phyloP scores from a whole-genome alignment of 1,140 invertebrate genomes.

The Magallana ariakensis region DNA sequence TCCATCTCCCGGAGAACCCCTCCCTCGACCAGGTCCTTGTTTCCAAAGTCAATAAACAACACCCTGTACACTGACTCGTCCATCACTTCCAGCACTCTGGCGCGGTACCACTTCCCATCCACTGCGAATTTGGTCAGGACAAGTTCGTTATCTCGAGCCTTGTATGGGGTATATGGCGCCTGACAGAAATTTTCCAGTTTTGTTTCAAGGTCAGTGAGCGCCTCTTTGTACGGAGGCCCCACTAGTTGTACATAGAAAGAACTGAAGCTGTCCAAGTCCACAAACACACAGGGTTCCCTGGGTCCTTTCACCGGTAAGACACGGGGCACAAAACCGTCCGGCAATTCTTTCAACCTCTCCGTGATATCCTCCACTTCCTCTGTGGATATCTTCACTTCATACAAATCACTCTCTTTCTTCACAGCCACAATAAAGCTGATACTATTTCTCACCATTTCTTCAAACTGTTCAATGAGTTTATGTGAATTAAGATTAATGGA shows the following conservation, averaged over 20 bases:
- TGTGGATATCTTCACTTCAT: not conserved
- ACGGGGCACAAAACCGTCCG: not conserved
- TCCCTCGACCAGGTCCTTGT: slow-evolving; percentile 35
- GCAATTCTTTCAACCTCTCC: not conserved
- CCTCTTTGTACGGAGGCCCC: not conserved
- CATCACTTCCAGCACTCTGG: slow-evolving; percentile 52
- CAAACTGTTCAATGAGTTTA: not conserved
- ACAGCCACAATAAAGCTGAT: not conserved
- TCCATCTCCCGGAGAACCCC: slow-evolving; percentile 20
- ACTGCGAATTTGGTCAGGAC: slow-evolving; percentile 50
- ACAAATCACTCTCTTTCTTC: not conserved
- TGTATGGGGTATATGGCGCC: not conserved
- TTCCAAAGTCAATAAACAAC: slow-evolving; percentile 61
- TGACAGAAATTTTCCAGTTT: slow-evolving; percentile 26
- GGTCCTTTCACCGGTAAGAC: not conserved
- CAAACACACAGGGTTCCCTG: slow-evolving; percentile 2
- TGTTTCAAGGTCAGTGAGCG: not conserved
- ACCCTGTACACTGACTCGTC: slow-evolving; percentile 20
- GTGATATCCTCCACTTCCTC: not conserved
- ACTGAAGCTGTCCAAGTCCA: slow-evolving; percentile 2
- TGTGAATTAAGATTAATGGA: not conserved
- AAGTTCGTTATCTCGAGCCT: slow-evolving; percentile 49
- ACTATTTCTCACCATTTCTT: not conserved
- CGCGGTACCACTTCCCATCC: slow-evolving; percentile 55
- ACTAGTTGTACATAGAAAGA: slow-evolving; percentile 13